Evolutionary conservation across 2,888 invertebrate genomes (phyloP).

Genomic region (Eremobia ochroleuca): DNA sequence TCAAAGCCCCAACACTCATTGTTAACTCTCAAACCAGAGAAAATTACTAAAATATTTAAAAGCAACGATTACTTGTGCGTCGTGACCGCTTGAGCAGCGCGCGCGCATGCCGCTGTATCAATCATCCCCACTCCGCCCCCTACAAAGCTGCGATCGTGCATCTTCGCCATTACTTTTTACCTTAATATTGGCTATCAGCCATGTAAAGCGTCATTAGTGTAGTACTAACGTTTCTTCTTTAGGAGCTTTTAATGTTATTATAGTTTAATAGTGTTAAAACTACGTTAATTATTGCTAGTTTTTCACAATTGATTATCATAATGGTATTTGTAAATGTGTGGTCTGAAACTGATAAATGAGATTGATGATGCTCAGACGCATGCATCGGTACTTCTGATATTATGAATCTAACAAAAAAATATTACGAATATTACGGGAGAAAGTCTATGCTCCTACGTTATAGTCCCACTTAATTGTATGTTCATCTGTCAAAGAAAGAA

Average conservation of each 20-base stretch:
- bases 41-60: conserved; percentile 56
- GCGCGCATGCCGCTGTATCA: conserved; percentile 62
- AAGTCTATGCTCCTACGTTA: background rate
- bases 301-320: conserved; percentile 4
- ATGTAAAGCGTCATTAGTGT: conserved; percentile 60
- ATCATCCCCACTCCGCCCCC: conserved; percentile 70
- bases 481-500: background rate
- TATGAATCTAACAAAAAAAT: background rate
- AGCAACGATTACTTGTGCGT: conserved; percentile 54
- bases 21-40: conserved; percentile 25
- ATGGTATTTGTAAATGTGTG: conserved; percentile 16
- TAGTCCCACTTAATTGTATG: background rate
- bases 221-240: conserved; percentile 44
- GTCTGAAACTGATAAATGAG: conserved; percentile 22
- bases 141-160: conserved; percentile 57
- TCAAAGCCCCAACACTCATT: conserved; percentile 2
- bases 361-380: background rate
- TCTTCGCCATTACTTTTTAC: conserved; percentile 56
- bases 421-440: background rate
- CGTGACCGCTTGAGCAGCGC: conserved; percentile 53
- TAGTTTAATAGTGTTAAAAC: conserved; percentile 8
- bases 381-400: background rate
- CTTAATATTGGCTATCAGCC: conserved; percentile 55
- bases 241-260: background rate
- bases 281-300: conserved; percentile 29